Evolutionary conservation across 2,888 invertebrate genomes (phyloP).

Genomic region (Parnassius glacialis): DNA sequence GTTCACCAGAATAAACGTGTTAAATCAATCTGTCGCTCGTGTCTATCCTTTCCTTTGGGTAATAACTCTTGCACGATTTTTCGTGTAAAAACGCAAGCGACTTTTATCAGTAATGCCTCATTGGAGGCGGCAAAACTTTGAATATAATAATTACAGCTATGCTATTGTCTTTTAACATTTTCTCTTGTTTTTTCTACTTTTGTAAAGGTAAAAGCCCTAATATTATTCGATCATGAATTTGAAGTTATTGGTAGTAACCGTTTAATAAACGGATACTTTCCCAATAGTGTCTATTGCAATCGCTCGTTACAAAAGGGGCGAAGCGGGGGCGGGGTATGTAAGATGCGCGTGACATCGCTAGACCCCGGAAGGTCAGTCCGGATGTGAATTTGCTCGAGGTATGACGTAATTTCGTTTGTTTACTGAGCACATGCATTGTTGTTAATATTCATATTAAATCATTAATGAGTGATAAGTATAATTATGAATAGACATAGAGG

Average conservation of each 20-base stretch:
- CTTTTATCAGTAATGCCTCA: too few species aligned
- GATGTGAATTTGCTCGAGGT: too few species aligned
- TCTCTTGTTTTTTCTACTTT: background rate
- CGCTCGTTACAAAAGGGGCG: slow-evolving; percentile 1
- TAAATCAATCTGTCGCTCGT: slow-evolving; percentile 7
- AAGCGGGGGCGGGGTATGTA: too few species aligned
- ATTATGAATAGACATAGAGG: too few species aligned
- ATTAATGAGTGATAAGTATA: too few species aligned
- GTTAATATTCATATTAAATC: too few species aligned
- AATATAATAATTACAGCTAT: slow-evolving; percentile 1
- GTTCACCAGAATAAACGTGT: slow-evolving; percentile 19
- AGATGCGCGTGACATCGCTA: too few species aligned
- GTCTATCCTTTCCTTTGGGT: slow-evolving; percentile 2
- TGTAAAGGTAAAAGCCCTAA: background rate
- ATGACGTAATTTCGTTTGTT: too few species aligned
- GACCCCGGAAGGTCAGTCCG: too few species aligned
- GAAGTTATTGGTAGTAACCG: slow-evolving; percentile 3
- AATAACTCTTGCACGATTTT: background rate
- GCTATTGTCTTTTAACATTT: slow-evolving; percentile 2
- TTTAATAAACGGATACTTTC: slow-evolving; percentile 2
- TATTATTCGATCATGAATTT: slow-evolving; percentile 4
- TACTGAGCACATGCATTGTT: too few species aligned
- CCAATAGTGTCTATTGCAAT: slow-evolving; percentile 1
- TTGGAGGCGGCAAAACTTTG: background rate
- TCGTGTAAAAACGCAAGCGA: too few species aligned